These are phyloP conservation scores for Callithrix jacchus DNA, from an alignment of 2,113 vertebrate species.

Conservation along the genomic window DNA sequence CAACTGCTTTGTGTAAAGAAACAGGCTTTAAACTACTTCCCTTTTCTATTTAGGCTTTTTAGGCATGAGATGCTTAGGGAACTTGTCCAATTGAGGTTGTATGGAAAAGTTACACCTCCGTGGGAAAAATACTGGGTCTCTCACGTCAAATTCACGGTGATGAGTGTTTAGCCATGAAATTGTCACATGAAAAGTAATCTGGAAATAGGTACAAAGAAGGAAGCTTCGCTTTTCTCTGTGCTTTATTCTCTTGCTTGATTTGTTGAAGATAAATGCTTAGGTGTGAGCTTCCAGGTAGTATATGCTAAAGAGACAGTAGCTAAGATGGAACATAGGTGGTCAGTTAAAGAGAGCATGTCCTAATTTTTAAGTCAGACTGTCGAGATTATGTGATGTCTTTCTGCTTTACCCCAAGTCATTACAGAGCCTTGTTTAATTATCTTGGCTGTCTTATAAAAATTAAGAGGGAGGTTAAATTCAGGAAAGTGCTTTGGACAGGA, in stretches of 20 bases:
- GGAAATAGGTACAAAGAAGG: not conserved
- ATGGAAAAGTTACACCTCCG: not conserved
- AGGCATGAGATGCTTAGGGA: not conserved
- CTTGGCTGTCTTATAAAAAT: constrained; percentile 3
- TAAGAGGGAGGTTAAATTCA: not conserved
- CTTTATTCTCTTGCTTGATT: not conserved
- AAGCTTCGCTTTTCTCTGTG: not conserved
- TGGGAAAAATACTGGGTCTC: not conserved
- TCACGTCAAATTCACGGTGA: not conserved
- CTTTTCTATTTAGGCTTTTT: not conserved
- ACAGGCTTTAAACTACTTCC: not conserved
- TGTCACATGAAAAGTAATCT: not conserved
- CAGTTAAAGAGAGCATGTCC: not conserved
- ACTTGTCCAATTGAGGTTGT: not conserved
- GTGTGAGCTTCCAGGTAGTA: not conserved
- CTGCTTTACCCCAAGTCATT: not conserved
- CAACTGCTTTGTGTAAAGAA: not conserved
- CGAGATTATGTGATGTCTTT: not conserved
- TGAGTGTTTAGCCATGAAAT: not conserved
- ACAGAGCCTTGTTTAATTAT: not conserved
- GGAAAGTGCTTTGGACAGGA: not conserved
- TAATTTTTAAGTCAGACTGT: not conserved
- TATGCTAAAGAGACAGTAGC: not conserved
- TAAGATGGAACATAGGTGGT: not conserved
- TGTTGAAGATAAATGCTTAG: not conserved